Evolutionary conservation across 1,140 invertebrate genomes (phyloP).

Genomic region (Aphaenogaster ashmeadi): DNA sequence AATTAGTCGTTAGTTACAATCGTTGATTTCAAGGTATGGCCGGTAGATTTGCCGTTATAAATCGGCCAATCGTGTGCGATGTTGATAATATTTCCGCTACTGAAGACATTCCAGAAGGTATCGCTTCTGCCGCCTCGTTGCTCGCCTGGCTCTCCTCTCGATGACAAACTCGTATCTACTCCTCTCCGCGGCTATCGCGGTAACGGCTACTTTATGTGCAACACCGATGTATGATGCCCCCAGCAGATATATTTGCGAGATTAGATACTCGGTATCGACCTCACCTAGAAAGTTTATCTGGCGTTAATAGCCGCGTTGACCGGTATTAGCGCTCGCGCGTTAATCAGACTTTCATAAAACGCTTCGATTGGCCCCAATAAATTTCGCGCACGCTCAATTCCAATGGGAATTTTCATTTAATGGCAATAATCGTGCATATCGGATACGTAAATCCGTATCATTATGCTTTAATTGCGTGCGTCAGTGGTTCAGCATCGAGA

Average conservation of each 20-base stretch:
- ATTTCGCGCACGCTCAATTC: conserved; percentile 43
- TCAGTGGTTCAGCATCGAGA: conserved; percentile 41
- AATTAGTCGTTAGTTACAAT: conserved; percentile 6
- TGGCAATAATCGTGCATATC: conserved; percentile 55
- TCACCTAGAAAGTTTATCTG: conserved; percentile 53
- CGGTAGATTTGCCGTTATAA: neutral
- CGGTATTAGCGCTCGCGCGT: conserved; percentile 51
- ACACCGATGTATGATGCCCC: conserved; percentile 2
- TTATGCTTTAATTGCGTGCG: conserved; percentile 58
- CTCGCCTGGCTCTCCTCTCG: neutral
- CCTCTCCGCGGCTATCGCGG: conserved; percentile 14
- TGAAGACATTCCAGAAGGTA: conserved; percentile 8
- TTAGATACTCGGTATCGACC: conserved; percentile 35
- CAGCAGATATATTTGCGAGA: conserved; percentile 46
- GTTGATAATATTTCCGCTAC: conserved; percentile 6
- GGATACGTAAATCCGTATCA: conserved; percentile 60
- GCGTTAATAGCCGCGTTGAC: conserved; percentile 56
- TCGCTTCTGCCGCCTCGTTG: neutral
- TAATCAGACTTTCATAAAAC: conserved; percentile 63
- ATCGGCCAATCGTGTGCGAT: neutral
- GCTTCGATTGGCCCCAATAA: conserved; percentile 55
- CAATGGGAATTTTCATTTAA: conserved; percentile 63
- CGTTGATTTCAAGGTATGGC: neutral
- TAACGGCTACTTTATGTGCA: conserved; percentile 8
- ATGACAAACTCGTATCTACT: conserved; percentile 26